These are phyloP conservation scores for Danaus chrysippus DNA, from an alignment of 2,888 invertebrate species.

Conservation along the genomic window DNA sequence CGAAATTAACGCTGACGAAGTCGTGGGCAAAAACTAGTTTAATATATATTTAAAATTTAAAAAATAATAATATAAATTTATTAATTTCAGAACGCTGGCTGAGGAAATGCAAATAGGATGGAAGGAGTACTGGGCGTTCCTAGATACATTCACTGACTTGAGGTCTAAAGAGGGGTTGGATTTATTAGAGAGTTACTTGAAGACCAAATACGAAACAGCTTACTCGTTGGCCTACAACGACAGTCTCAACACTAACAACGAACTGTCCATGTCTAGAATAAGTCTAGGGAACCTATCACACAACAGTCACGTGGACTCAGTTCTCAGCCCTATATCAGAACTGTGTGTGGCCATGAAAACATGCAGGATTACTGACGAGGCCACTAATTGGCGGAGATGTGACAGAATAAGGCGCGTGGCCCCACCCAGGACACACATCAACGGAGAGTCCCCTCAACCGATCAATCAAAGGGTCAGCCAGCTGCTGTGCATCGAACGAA, in stretches of 20 bases:
- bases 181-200: slow-evolving; percentile 86
- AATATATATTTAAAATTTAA: no score
- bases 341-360: slow-evolving; percentile 79
- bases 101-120: slow-evolving; percentile 86
- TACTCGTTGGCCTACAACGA: slow-evolving; percentile 62
- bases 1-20: no score
- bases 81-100: slow-evolving; percentile 80
- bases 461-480: slow-evolving; percentile 65
- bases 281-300: slow-evolving; percentile 47
- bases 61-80: no score
- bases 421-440: slow-evolving; percentile 39
- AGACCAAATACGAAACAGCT: slow-evolving; percentile 70
- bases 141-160: slow-evolving; percentile 89
- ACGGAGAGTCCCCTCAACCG: slow-evolving; percentile 49
- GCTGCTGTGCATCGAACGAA: slow-evolving; percentile 64
- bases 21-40: no score
- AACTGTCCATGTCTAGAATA: slow-evolving; percentile 56
- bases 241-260: slow-evolving; percentile 54
- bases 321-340: slow-evolving; percentile 78
- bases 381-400: slow-evolving; percentile 54
- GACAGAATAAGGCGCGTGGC: slow-evolving; percentile 56
- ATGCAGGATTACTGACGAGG: slow-evolving; percentile 69
- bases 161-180: slow-evolving; percentile 84
- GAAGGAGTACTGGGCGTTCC: slow-evolving; percentile 96
- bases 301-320: slow-evolving; percentile 43